Conservation (phyloP, 2,888 invertebrate genomes). For the Timema cristinae region DNA sequence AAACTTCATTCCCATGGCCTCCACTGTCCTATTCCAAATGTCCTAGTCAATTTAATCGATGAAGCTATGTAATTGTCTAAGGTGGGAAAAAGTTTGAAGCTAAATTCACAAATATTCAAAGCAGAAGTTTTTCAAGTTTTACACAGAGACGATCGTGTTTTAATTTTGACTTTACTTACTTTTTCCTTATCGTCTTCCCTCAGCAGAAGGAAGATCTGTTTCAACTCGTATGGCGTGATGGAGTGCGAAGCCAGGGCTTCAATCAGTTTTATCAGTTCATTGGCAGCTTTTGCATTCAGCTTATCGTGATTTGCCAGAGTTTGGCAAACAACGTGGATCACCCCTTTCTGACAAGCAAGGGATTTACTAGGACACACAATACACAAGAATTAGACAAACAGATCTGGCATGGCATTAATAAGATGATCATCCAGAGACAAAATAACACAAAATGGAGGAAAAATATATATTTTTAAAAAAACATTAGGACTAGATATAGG, state of each 20-base stretch:
- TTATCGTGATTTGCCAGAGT: conserved; percentile 45
- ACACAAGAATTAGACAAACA: neutral
- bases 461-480: no score
- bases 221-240: conserved; percentile 54
- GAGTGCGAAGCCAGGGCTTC: conserved; percentile 55
- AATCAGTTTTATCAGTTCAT: conserved; percentile 52
- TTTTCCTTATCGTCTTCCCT: conserved; percentile 43
- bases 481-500: no score
- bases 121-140: neutral
- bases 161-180: conserved; percentile 34
- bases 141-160: neutral
- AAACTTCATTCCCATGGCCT: no score
- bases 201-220: conserved; percentile 50
- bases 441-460: no score
- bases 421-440: no score
- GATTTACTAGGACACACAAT: conserved; percentile 46
- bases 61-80: no score
- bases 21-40: no score
- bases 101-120: neutral
- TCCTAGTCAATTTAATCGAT: no score
- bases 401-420: no score
- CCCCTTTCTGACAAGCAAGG: conserved; percentile 50
- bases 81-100: neutral
- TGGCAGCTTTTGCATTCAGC: conserved; percentile 46
- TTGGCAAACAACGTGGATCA: conserved; percentile 48